Conservation (phyloP, 1,140 invertebrate genomes). For the Caenorhabditis latens region DNA sequence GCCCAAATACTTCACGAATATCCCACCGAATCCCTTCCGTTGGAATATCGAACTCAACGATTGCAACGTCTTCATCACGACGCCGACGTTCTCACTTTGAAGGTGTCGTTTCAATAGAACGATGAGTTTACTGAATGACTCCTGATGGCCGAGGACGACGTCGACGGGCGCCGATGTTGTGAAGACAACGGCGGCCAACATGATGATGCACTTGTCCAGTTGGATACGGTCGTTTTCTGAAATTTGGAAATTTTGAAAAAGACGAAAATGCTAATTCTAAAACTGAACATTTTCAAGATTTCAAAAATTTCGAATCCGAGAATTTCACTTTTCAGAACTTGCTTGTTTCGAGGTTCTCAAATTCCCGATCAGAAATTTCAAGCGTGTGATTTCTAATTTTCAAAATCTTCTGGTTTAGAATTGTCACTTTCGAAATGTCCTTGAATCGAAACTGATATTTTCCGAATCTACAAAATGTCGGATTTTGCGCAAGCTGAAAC, state of each 20-base stretch:
- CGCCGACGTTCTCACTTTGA: slow-evolving; percentile 52
- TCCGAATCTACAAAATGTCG: too few species aligned
- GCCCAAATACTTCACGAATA: slow-evolving; percentile 20
- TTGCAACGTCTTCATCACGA: slow-evolving; percentile 34
- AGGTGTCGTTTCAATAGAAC: slow-evolving; percentile 32
- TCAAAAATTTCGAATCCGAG: too few species aligned
- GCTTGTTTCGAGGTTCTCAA: too few species aligned
- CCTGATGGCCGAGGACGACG: slow-evolving; percentile 52
- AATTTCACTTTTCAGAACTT: too few species aligned
- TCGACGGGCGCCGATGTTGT: slow-evolving; percentile 20
- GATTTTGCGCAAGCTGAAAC: too few species aligned
- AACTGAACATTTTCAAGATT: too few species aligned
- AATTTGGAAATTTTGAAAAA: neutral
- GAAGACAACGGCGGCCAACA: slow-evolving; percentile 34
- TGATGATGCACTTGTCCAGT: slow-evolving; percentile 44
- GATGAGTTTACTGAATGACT: slow-evolving; percentile 47
- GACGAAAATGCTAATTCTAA: neutral
- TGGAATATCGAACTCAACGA: slow-evolving; percentile 21
- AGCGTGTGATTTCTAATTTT: too few species aligned
- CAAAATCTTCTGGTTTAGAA: too few species aligned
- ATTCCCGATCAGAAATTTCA: too few species aligned
- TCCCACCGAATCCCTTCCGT: neutral
- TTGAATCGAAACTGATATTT: too few species aligned
- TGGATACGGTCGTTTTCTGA: slow-evolving; percentile 33
- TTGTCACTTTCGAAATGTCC: too few species aligned